Percentiles rank a stretch among this genome's conserved stretches.
These are phyloP conservation scores for Gambusia affinis DNA, from an alignment of 2,113 vertebrate species.

Conservation along the genomic window DNA sequence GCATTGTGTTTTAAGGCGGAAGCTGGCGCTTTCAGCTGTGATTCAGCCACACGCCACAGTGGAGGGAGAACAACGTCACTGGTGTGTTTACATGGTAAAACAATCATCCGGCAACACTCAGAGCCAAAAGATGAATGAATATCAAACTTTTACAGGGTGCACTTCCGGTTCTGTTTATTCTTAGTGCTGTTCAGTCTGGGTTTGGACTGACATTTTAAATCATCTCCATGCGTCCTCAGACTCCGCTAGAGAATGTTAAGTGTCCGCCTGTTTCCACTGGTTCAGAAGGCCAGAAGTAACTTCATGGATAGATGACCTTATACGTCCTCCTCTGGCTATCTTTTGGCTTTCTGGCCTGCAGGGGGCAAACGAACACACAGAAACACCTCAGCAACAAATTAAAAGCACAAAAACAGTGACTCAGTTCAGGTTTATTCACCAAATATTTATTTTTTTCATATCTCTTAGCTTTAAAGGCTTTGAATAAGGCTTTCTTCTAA, in stretches of 20 bases:
- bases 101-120: no score
- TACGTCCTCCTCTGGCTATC: background rate
- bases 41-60: background rate
- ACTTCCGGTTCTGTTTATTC: constrained; percentile 27
- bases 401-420: constrained; percentile 19
- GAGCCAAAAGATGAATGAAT: background rate
- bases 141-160: background rate
- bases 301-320: constrained; percentile 24
- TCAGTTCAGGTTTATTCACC: constrained; percentile 17
- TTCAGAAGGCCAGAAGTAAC: constrained; percentile 26
- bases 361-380: constrained; percentile 42
- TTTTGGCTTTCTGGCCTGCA: constrained; percentile 21
- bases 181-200: background rate
- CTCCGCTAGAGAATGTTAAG: constrained; percentile 12
- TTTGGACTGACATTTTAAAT: constrained; percentile 21
- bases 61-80: no score
- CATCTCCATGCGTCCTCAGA: constrained; percentile 38
- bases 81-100: background rate
- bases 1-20: background rate
- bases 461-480: constrained; percentile 1
- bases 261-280: background rate
- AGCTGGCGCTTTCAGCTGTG: background rate
- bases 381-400: constrained; percentile 26
- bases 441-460: constrained; percentile 13
- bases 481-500: background rate